Conservation (phyloP, 1,140 invertebrate species). For the Kradibia gibbosae region DNA sequence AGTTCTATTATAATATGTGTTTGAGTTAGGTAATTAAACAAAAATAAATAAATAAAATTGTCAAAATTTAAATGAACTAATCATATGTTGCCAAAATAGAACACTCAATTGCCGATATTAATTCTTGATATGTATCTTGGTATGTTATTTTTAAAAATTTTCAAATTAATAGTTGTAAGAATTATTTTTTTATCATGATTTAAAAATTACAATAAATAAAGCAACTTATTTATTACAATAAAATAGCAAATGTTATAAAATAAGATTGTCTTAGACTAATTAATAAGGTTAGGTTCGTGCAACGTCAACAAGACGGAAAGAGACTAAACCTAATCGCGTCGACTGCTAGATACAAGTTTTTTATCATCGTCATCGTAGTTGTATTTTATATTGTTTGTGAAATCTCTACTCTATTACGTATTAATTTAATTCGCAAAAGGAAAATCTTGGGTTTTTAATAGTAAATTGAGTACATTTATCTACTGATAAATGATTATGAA, state of each 20-base stretch:
- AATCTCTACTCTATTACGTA: not conserved
- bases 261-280: too few species aligned
- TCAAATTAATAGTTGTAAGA: not conserved
- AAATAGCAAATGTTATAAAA: not conserved
- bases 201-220: not conserved
- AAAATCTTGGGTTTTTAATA: not conserved
- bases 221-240: not conserved
- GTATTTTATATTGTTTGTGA: not conserved
- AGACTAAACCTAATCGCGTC: slow-evolving; percentile 22
- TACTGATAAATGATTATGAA: not conserved
- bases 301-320: slow-evolving; percentile 43
- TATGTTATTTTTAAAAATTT: too few species aligned
- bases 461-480: not conserved
- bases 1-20: too few species aligned
- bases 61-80: not conserved
- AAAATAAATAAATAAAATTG: too few species aligned
- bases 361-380: not conserved
- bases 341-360: slow-evolving; percentile 41
- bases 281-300: slow-evolving; percentile 34
- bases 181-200: not conserved
- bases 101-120: not conserved
- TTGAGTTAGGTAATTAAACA: too few species aligned
- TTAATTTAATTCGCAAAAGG: not conserved
- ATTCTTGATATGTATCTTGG: too few species aligned
- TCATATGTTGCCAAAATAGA: slow-evolving; percentile 7